Percentiles rank a stretch among this genome's conserved stretches.
Conservation (phyloP, 2,888 invertebrate species). For the Eupithecia pulchellata region DNA sequence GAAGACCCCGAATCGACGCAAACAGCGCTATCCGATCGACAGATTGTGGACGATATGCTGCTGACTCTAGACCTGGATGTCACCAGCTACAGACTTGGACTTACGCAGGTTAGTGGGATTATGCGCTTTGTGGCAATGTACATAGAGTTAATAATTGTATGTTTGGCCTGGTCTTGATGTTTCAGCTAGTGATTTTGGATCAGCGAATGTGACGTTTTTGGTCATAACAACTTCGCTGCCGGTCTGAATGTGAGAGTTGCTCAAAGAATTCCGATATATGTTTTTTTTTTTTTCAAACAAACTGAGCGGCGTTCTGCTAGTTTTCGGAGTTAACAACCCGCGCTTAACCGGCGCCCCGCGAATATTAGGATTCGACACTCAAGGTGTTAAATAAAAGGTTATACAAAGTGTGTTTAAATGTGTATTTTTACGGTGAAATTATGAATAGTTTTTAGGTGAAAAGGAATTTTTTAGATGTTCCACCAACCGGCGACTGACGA, state of each 20-base stretch:
- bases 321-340: too few species aligned
- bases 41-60: constrained; percentile 93
- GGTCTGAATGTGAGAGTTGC: too few species aligned
- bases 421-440: not conserved
- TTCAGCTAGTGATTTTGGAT: not conserved
- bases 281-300: too few species aligned
- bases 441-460: not conserved
- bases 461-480: too few species aligned
- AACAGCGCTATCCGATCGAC: constrained; percentile 81
- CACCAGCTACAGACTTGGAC: constrained; percentile 94
- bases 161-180: not conserved
- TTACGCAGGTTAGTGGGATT: constrained; percentile 92
- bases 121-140: not conserved
- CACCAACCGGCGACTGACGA: too few species aligned
- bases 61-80: constrained; percentile 93
- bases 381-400: not conserved
- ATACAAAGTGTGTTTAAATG: not conserved
- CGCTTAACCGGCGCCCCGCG: too few species aligned
- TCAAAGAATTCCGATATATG: too few species aligned
- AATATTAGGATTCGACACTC: too few species aligned
- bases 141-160: not conserved
- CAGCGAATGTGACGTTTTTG: not conserved
- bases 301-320: too few species aligned
- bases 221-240: too few species aligned
- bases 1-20: constrained; percentile 57